These are phyloP conservation scores for Plemyria rubiginata DNA, from an alignment of 2,888 invertebrate genomes.

Conservation along the genomic window DNA sequence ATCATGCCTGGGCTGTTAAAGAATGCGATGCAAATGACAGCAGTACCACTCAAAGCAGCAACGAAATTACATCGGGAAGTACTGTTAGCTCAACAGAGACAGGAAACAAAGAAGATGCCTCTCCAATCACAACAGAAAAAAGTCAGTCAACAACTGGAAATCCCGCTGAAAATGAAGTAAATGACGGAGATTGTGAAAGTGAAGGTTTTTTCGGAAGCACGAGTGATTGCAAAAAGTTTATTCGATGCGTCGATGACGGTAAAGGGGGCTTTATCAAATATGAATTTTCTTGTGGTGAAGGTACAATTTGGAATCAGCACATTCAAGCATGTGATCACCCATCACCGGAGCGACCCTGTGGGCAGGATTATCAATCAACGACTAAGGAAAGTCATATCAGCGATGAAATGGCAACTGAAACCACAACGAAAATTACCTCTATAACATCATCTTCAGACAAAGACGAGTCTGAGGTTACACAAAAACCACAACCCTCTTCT, in stretches of 20 bases:
- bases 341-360: conserved; percentile 27
- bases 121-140: conserved; percentile 30
- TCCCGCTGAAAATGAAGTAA: conserved; percentile 22
- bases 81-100: conserved; percentile 35
- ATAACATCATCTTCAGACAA: conserved; percentile 17
- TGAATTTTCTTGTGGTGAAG: conserved; percentile 84
- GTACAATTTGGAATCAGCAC: conserved; percentile 85
- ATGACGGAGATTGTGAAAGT: conserved; percentile 25
- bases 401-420: conserved; percentile 33
- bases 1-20: conserved; percentile 71
- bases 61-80: conserved; percentile 37
- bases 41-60: conserved; percentile 25
- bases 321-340: conserved; percentile 82
- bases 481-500: conserved; percentile 40
- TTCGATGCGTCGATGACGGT: conserved; percentile 86
- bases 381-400: conserved; percentile 27
- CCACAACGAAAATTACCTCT: conserved; percentile 17
- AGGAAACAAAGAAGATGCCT: conserved; percentile 20
- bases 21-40: conserved; percentile 42
- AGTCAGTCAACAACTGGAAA: conserved; percentile 24
- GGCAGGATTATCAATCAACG: conserved; percentile 21
- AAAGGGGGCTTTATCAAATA: conserved; percentile 77
- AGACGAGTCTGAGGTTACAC: conserved; percentile 23
- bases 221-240: conserved; percentile 87
- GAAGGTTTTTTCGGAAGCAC: conserved; percentile 84